phyloP scores from a whole-genome alignment of 2,888 invertebrate species.

The Drosophila niveifrons region DNA sequence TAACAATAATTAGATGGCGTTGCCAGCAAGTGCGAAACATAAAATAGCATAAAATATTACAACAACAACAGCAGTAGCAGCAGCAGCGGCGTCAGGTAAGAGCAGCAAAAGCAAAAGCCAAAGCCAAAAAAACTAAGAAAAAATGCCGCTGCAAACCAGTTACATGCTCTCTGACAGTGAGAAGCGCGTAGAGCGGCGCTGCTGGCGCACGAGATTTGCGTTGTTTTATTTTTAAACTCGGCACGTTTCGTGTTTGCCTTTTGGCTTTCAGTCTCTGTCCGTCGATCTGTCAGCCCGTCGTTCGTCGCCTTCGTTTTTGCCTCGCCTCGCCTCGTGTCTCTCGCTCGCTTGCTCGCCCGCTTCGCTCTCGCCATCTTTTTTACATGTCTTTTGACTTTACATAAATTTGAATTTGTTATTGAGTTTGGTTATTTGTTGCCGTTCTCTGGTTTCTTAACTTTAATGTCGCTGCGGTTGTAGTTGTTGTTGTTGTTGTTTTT shows the following conservation, averaged over 20 bases:
- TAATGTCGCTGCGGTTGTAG: slow-evolving; percentile 11
- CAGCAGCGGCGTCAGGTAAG: slow-evolving; percentile 6
- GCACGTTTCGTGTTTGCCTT: slow-evolving; percentile 74
- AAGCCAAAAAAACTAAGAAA: slow-evolving; percentile 33
- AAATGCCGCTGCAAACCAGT: slow-evolving; percentile 77
- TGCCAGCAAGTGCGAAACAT: slow-evolving; percentile 43
- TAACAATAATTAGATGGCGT: slow-evolving; percentile 25
- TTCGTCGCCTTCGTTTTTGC: neutral
- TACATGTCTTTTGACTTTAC: slow-evolving; percentile 59
- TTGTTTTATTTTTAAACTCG: slow-evolving; percentile 71
- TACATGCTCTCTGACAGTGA: slow-evolving; percentile 61
- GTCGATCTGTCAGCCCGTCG: slow-evolving; percentile 14
- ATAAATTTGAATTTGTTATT: slow-evolving; percentile 60
- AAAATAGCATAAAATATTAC: slow-evolving; percentile 35
- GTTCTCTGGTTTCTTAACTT: slow-evolving; percentile 60
- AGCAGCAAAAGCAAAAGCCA: slow-evolving; percentile 10
- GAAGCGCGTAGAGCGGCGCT: slow-evolving; percentile 59
- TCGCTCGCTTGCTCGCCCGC: neutral
- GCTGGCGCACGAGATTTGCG: slow-evolving; percentile 67
- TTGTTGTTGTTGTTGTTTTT: slow-evolving; percentile 4
- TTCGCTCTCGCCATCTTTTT: slow-evolving; percentile 33
- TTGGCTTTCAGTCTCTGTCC: slow-evolving; percentile 41
- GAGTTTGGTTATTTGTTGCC: slow-evolving; percentile 50
- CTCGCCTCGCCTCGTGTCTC: neutral
- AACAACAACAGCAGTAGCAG: slow-evolving; percentile 13